Evolutionary conservation across 2,113 vertebrate genomes (phyloP).

Genomic region (Callipepla squamata): DNA sequence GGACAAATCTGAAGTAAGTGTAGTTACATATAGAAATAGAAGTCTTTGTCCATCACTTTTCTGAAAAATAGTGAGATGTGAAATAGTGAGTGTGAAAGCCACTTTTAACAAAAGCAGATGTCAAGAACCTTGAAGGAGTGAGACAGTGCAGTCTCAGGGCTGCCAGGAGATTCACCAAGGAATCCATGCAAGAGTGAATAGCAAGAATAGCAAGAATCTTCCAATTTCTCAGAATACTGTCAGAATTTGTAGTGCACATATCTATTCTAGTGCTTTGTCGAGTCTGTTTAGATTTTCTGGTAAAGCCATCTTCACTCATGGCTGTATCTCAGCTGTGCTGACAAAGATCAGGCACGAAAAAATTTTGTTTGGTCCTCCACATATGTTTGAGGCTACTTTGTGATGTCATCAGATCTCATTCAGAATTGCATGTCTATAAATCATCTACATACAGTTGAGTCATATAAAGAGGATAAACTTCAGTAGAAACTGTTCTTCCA

Average conservation of each 20-base stretch:
- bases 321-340: background rate
- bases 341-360: background rate
- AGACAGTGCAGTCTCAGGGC: background rate
- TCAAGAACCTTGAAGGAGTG: background rate
- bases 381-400: background rate
- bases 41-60: background rate
- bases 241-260: background rate
- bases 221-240: background rate
- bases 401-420: background rate
- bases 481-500: background rate
- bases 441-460: background rate
- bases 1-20: background rate
- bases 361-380: background rate
- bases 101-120: background rate
- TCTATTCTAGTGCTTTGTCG: background rate
- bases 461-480: background rate
- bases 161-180: background rate
- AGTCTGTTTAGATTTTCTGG: background rate
- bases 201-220: background rate
- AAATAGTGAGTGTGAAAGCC: rapidly evolving
- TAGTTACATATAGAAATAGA: background rate
- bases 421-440: background rate
- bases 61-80: background rate
- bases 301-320: background rate
- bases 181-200: rapidly evolving